Evolutionary conservation across 2,888 invertebrate species (phyloP), one percentile per base, ranked within the genome.

Genomic region (Eulithis testata): DNA sequence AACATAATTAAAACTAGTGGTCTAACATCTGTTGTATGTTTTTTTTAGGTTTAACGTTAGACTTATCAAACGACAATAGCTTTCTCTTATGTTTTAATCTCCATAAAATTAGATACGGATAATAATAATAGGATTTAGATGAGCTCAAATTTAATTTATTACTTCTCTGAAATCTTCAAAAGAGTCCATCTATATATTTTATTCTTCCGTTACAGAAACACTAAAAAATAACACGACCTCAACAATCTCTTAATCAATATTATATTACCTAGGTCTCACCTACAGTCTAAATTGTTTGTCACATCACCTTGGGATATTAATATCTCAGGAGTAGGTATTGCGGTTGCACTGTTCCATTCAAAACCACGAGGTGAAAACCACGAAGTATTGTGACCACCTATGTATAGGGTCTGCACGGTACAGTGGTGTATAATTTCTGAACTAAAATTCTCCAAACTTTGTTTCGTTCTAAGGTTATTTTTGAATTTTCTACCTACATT

Each of bases 301-400:
- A 47, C 49, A 49, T 49, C 49, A 49, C 49, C 49, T 49, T 49
- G 49, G 21, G 49, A 49, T 49, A 49, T 49, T 21, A 9, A 49
- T 49, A 14, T 49, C 21, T 21, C 9, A 1, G 4, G 2, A 21
- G 47, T n/a, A n/a, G n/a, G n/a, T 47, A 1, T 45, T 37, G 60
- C 55, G 61, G 61, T 55, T 61, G 58, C 63, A 65, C 43, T 60
- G 31, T 50, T 57, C 62, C 55, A 47, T 65, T 60, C 61, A 57
- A 60, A 65, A 54, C 47, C 60, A 65, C 60, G 62, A 57, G 53
- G 64, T 62, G 66, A 49, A 59, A 69, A 67, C 69, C 69, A 52
- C 69, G 1, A 21, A 21, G 21, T 40, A 8, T 40, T 40, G 40
- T 40, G 40, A 0, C 40, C 40, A 40, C 31, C 31, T 31, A 31